These are phyloP conservation scores for Crocallis elinguaria DNA, from an alignment of 2,888 invertebrate genomes.

Conservation along the genomic window DNA sequence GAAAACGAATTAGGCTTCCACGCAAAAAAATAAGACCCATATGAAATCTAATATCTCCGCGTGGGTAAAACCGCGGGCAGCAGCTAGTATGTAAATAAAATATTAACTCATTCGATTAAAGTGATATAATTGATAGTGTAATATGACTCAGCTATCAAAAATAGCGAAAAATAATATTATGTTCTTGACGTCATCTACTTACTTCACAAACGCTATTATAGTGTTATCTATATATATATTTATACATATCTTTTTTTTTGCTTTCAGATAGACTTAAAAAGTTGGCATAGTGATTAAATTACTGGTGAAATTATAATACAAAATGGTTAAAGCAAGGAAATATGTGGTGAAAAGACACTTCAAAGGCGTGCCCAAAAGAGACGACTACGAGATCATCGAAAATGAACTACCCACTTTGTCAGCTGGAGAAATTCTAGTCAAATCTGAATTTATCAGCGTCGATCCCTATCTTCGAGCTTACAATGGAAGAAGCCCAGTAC, in stretches of 20 bases:
- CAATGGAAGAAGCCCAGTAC: constrained; percentile 37
- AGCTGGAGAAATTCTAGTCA: constrained; percentile 74
- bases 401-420: constrained; percentile 84
- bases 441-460: constrained; percentile 57
- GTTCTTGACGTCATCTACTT: no score
- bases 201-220: not conserved
- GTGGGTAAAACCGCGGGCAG: no score
- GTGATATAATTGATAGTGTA: no score
- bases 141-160: no score
- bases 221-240: not conserved
- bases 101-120: no score
- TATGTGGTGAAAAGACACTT: constrained; percentile 84
- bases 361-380: constrained; percentile 81
- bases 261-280: not conserved
- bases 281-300: not conserved
- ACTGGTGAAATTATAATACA: constrained; percentile 2
- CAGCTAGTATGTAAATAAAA: no score
- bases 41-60: no score
- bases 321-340: constrained; percentile 81
- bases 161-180: no score
- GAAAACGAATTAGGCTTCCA: no score
- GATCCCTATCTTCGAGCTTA: constrained; percentile 53
- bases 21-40: no score
- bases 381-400: constrained; percentile 85
- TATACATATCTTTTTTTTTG: not conserved